Evolutionary conservation across 2,888 invertebrate genomes (phyloP).

Genomic region (Phymatocera aterrima): DNA sequence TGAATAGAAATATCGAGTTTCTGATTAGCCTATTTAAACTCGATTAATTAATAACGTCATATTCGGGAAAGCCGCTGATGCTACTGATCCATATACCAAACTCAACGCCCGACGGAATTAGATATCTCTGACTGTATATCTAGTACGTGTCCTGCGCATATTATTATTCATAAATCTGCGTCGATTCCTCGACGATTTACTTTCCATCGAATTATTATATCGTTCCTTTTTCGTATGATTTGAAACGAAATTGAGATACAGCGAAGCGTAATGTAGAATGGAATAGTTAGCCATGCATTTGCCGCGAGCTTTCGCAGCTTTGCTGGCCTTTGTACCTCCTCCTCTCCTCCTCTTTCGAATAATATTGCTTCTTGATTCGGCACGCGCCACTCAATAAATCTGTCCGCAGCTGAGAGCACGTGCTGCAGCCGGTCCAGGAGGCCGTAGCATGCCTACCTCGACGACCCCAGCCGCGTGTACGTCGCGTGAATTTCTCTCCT

Average conservation of each 20-base stretch:
- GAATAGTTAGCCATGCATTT: no score
- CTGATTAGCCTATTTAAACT: slow-evolving; percentile 13
- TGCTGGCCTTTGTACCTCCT: neutral
- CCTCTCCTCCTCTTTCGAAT: neutral
- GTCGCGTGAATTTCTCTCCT: slow-evolving; percentile 8
- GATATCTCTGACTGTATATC: neutral
- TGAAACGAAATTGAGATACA: no score
- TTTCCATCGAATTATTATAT: no score
- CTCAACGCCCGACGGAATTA: neutral
- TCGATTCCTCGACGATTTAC: no score
- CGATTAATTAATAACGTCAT: slow-evolving; percentile 17
- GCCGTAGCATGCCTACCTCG: slow-evolving; percentile 12
- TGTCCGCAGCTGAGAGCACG: slow-evolving; percentile 72
- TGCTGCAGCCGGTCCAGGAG: slow-evolving; percentile 44
- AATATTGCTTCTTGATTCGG: slow-evolving; percentile 63
- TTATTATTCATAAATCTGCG: no score
- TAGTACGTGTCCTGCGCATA: no score
- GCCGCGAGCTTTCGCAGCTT: no score
- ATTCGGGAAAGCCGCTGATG: neutral
- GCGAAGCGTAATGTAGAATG: no score
- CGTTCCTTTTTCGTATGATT: no score
- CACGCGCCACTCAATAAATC: slow-evolving; percentile 75
- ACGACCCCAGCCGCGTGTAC: slow-evolving; percentile 31
- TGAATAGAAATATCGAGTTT: slow-evolving; percentile 19
- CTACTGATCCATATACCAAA: neutral